Conservation (phyloP, 1,140 invertebrate species). For the Drosophila novamexicana region DNA sequence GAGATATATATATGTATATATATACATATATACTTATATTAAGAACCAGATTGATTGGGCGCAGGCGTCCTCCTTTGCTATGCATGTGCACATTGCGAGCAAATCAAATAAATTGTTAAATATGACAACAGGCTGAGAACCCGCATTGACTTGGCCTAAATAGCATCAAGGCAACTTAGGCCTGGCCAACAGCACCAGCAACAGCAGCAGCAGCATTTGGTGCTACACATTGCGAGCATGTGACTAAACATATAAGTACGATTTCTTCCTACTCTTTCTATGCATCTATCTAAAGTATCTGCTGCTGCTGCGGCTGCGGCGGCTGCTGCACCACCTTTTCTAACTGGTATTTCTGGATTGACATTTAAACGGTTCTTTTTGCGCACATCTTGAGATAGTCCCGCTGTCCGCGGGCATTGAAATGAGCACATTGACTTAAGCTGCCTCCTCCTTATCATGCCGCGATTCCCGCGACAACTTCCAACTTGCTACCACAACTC, state of each 20-base stretch:
- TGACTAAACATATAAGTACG: conserved; percentile 74
- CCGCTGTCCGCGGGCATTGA: conserved; percentile 62
- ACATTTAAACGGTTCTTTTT: conserved; percentile 84
- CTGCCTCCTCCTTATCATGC: conserved; percentile 48
- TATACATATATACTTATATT: no score
- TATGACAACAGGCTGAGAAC: conserved; percentile 44
- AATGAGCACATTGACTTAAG: conserved; percentile 79
- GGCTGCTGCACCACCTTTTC: conserved; percentile 64
- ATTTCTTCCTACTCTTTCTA: conserved; percentile 66
- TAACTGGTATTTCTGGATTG: conserved; percentile 84
- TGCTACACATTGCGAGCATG: conserved; percentile 74
- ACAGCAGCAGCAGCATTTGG: conserved; percentile 47
- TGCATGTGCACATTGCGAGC: neutral
- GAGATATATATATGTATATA: no score
- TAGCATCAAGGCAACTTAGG: conserved; percentile 55
- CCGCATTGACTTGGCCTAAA: conserved; percentile 71
- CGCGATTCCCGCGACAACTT: conserved; percentile 5
- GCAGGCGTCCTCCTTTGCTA: neutral
- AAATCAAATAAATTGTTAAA: conserved; percentile 38
- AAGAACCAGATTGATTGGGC: neutral
- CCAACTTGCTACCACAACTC: neutral
- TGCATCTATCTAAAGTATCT: conserved; percentile 21
- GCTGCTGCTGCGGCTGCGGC: conserved; percentile 14
- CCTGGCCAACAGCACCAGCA: conserved; percentile 54
- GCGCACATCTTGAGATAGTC: conserved; percentile 76